A percentile compares a stretch with the other conserved stretches of the same genome.
phyloP scores from a whole-genome alignment of 2,797 vertebrate genomes.

The Antrozous pallidus region DNA sequence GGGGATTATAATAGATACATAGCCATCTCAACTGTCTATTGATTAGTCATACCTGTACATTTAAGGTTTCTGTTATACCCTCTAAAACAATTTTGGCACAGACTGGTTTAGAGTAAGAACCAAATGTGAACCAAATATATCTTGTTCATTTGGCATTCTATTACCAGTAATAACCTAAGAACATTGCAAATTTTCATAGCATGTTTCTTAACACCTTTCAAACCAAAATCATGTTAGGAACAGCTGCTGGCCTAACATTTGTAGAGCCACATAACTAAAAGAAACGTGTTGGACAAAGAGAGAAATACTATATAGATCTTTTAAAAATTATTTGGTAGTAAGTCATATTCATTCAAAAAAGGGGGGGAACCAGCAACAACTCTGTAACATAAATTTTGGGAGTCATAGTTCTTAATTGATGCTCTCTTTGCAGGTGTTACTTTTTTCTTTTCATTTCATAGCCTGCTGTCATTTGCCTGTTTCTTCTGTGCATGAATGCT shows the following conservation, averaged over 20 bases:
- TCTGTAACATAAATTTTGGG: constrained; percentile 31
- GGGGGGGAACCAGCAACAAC: neutral
- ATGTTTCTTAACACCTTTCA: constrained; percentile 30
- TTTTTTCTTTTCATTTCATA: constrained; percentile 69
- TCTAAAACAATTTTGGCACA: too few species aligned
- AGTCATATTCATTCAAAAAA: constrained; percentile 56
- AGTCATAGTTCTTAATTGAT: constrained; percentile 70
- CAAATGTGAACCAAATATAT: neutral
- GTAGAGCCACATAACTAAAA: neutral
- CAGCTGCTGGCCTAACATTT: neutral
- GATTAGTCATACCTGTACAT: too few species aligned
- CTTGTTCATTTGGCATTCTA: constrained; percentile 36
- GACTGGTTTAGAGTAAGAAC: too few species aligned
- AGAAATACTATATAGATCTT: neutral
- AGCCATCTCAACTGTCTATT: too few species aligned
- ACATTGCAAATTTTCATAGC: constrained; percentile 26
- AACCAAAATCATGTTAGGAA: constrained; percentile 14
- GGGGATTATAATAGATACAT: too few species aligned
- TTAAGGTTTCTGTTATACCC: too few species aligned
- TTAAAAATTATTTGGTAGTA: constrained; percentile 57
- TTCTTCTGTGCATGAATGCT: constrained; percentile 70
- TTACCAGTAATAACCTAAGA: constrained; percentile 39
- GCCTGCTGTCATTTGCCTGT: constrained; percentile 68
- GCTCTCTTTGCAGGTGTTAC: constrained; percentile 66
- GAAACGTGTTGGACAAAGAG: constrained; percentile 46